A percentile compares a stretch with the other conserved stretches of the same genome.
Evolutionary conservation across 2,888 invertebrate species (phyloP).

Genomic region (Rutpela maculata): DNA sequence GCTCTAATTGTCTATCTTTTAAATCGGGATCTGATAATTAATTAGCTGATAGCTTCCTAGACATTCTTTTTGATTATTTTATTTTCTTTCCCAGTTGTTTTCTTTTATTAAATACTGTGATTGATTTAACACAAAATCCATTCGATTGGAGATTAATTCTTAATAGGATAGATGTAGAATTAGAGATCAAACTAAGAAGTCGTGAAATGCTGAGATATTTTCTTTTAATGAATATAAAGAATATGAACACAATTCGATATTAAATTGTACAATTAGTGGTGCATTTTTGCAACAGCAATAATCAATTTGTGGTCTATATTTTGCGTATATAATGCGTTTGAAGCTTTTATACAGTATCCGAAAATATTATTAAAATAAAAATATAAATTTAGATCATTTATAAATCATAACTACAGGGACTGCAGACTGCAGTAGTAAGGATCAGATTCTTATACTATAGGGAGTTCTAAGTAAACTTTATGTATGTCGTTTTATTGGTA

Average conservation of each 20-base stretch:
- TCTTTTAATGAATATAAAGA: slow-evolving; percentile 3
- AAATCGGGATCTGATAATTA: slow-evolving; percentile 7
- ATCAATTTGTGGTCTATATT: no score
- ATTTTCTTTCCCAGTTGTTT: slow-evolving; percentile 7
- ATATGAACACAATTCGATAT: background rate
- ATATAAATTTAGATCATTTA: no score
- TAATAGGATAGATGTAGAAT: slow-evolving; percentile 23
- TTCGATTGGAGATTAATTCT: slow-evolving; percentile 27
- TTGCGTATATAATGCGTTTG: no score
- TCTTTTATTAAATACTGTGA: slow-evolving; percentile 21
- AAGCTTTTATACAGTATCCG: no score
- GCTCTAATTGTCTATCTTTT: background rate
- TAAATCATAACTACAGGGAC: no score
- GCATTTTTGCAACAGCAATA: no score
- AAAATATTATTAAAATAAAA: no score
- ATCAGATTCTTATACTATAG: no score
- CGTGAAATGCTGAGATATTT: background rate
- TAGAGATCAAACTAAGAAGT: slow-evolving; percentile 21
- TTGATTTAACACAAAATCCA: slow-evolving; percentile 25
- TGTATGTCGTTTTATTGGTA: no score
- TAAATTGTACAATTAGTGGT: no score
- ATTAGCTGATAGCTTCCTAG: slow-evolving; percentile 3
- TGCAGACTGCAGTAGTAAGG: no score
- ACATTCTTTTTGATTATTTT: slow-evolving; percentile 11
- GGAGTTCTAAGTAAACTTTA: no score